Percentiles rank a stretch among this genome's conserved stretches.
Conservation (phyloP, 2,797 vertebrate genomes). For the Pyrrhura leucotis region DNA sequence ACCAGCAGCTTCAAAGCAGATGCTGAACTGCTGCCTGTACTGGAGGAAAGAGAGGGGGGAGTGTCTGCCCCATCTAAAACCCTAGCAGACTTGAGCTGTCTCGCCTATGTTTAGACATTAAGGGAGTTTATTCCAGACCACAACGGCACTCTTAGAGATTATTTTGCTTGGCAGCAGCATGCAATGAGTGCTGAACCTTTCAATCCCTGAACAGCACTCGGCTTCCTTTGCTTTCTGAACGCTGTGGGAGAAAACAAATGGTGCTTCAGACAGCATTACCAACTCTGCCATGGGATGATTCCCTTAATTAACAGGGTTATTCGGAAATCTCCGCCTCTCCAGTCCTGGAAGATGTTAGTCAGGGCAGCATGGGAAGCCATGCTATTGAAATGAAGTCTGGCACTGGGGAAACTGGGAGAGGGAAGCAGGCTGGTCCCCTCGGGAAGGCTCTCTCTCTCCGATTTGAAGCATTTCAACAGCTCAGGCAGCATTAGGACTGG, state of each 20-base stretch:
- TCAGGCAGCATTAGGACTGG: neutral
- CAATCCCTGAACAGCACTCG: neutral
- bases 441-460: neutral
- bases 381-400: neutral
- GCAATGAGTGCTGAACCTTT: neutral
- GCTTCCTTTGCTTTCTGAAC: rapidly evolving
- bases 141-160: neutral
- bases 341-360: neutral
- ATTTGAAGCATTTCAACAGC: rapidly evolving
- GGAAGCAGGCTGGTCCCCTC: neutral
- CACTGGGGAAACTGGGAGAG: neutral
- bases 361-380: neutral
- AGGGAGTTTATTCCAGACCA: neutral
- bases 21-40: neutral
- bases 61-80: neutral
- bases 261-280: neutral
- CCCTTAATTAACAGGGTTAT: neutral
- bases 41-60: neutral
- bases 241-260: neutral
- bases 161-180: slow-evolving; percentile 5
- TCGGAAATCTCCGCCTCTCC: neutral
- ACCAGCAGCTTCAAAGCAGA: slow-evolving; percentile 33
- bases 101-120: slow-evolving; percentile 32
- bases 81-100: slow-evolving; percentile 22
- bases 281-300: neutral